Evolutionary conservation across 2,888 invertebrate genomes (phyloP).

Genomic region (Lasioglossum marginatum): DNA sequence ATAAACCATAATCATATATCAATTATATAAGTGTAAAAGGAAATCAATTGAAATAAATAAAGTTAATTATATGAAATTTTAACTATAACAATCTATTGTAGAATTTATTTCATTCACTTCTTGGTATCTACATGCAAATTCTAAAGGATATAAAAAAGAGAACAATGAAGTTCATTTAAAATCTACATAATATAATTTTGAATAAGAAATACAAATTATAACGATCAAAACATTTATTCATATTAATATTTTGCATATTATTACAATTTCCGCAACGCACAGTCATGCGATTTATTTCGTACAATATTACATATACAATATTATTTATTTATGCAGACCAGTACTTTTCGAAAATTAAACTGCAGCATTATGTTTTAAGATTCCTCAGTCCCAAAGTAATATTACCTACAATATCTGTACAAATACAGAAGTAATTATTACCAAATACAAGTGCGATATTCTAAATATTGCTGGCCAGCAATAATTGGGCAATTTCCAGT

Average conservation of each 20-base stretch:
- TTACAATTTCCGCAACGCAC: slow-evolving; percentile 74
- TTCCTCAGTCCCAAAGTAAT: slow-evolving; percentile 71
- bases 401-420: slow-evolving; percentile 63
- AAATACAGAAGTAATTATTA: slow-evolving; percentile 64
- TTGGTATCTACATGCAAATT: neutral
- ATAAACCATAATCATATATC: slow-evolving; percentile 17
- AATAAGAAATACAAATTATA: slow-evolving; percentile 46
- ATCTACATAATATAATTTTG: slow-evolving; percentile 6
- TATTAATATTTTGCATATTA: slow-evolving; percentile 72
- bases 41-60: slow-evolving; percentile 21
- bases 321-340: slow-evolving; percentile 55
- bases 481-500: slow-evolving; percentile 51
- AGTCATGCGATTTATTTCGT: slow-evolving; percentile 67
- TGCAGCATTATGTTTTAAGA: slow-evolving; percentile 58
- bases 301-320: slow-evolving; percentile 75
- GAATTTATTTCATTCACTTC: neutral
- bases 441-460: slow-evolving; percentile 43
- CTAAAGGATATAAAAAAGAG: neutral
- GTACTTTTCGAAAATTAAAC: slow-evolving; percentile 50
- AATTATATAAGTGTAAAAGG: slow-evolving; percentile 25
- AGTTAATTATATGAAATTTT: slow-evolving; percentile 17
- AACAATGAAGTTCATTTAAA: neutral
- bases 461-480: slow-evolving; percentile 47
- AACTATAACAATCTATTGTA: neutral
- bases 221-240: slow-evolving; percentile 80